Conservation (phyloP, 1,140 invertebrate species). For the Tetragonula clypearis region DNA sequence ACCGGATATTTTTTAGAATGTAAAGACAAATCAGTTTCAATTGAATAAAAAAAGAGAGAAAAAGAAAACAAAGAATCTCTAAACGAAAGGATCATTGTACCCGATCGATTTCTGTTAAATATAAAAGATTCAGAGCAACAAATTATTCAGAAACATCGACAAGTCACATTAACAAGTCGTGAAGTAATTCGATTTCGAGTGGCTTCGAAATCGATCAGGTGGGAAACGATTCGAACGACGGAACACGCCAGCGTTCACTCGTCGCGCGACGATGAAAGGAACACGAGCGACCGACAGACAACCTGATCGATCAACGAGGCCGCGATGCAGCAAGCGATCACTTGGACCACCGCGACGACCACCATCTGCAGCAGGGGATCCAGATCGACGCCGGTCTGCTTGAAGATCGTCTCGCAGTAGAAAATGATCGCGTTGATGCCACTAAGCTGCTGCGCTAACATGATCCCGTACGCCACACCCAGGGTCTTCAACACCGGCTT, state of each 20-base stretch:
- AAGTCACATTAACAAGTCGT: too few relatives aligned
- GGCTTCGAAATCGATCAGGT: rapidly evolving
- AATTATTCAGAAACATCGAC: too few relatives aligned
- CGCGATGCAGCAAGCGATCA: conserved; percentile 86
- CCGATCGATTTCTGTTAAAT: too few relatives aligned
- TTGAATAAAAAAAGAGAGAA: too few relatives aligned
- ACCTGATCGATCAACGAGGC: conserved; percentile 85
- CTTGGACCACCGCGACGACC: conserved; percentile 88
- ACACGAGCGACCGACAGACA: conserved; percentile 19
- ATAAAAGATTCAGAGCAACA: too few relatives aligned
- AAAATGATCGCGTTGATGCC: conserved; percentile 93
- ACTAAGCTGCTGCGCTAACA: conserved; percentile 87
- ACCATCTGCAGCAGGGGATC: conserved; percentile 81
- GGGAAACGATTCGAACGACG: not conserved
- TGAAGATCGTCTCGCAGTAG: conserved; percentile 86
- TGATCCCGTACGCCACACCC: conserved; percentile 71
- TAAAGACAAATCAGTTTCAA: too few relatives aligned
- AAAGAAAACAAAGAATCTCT: too few relatives aligned
- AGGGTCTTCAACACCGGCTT: conserved; percentile 59
- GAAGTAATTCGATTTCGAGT: not conserved
- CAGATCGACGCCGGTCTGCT: conserved; percentile 77
- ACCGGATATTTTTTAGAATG: too few relatives aligned
- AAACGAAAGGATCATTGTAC: too few relatives aligned
- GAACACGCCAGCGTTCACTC: not conserved
- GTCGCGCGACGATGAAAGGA: not conserved